Conservation (phyloP, 2,113 vertebrate genomes). For the rabbit (Oryctolagus cuniculus) region DNA sequence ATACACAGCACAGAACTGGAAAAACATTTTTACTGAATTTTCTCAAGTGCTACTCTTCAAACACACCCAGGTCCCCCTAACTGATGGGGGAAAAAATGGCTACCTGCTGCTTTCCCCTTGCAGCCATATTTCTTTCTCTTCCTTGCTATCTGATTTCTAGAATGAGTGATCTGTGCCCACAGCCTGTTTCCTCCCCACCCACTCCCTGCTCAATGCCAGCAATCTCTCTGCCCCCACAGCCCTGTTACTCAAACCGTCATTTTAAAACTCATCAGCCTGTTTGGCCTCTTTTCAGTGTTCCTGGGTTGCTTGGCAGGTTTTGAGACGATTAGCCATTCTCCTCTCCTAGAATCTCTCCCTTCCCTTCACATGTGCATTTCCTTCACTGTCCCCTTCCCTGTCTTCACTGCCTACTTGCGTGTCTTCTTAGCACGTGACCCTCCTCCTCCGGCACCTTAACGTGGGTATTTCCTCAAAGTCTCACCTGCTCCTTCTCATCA, state of each 20-base stretch:
- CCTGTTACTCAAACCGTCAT: conserved; percentile 27
- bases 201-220: background rate
- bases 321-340: background rate
- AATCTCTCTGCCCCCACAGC: background rate
- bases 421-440: background rate
- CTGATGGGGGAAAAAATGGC: background rate
- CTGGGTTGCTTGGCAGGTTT: background rate
- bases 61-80: background rate
- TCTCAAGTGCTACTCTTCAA: conserved; percentile 34
- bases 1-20: background rate
- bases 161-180: conserved; percentile 20
- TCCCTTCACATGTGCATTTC: background rate
- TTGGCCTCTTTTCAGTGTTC: background rate
- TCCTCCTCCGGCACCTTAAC: background rate
- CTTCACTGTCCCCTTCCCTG: background rate
- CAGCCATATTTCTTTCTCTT: conserved; percentile 2
- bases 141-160: conserved; percentile 21
- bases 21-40: background rate
- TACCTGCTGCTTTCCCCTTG: conserved; percentile 12
- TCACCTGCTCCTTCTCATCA: background rate
- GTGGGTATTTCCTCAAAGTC: background rate
- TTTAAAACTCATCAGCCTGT: background rate
- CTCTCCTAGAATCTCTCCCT: conserved; percentile 13
- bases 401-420: background rate
- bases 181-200: conserved; percentile 28